These are phyloP conservation scores for Portunus trituberculatus DNA, from an alignment of 1,140 invertebrate genomes.

Conservation along the genomic window DNA sequence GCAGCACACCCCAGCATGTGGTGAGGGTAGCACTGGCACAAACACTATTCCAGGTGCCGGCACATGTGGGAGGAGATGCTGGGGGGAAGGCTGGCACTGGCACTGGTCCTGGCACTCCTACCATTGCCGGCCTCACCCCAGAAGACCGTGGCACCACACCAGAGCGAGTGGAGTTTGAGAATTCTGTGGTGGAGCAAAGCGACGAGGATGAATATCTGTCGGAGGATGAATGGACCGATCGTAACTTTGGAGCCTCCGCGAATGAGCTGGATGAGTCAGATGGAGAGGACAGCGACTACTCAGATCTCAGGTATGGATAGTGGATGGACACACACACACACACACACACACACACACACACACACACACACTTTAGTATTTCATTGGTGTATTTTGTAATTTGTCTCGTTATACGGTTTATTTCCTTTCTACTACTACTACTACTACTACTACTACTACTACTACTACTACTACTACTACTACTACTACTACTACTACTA, in stretches of 20 bases:
- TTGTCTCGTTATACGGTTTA: no score
- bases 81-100: conserved; percentile 34
- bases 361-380: not conserved
- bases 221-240: conserved; percentile 93
- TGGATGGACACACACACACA: not conserved
- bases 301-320: conserved; percentile 83
- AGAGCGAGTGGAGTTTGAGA: conserved; percentile 91
- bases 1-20: conserved; percentile 52
- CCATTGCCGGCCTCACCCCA: conserved; percentile 75
- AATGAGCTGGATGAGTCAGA: conserved; percentile 87
- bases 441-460: not conserved
- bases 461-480: not conserved
- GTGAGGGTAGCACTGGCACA: conserved; percentile 60
- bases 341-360: conserved; percentile 4
- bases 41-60: conserved; percentile 67
- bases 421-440: not conserved
- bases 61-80: conserved; percentile 7
- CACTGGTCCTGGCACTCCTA: conserved; percentile 57
- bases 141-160: conserved; percentile 84
- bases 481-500: no score
- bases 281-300: conserved; percentile 80
- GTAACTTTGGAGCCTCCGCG: conserved; percentile 90
- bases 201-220: conserved; percentile 79
- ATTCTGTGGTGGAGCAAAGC: conserved; percentile 83
- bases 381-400: no score